Base-by-base conservation (phyloP, 2,888 invertebrate species). In the Aphidoletes aphidimyza region DNA sequence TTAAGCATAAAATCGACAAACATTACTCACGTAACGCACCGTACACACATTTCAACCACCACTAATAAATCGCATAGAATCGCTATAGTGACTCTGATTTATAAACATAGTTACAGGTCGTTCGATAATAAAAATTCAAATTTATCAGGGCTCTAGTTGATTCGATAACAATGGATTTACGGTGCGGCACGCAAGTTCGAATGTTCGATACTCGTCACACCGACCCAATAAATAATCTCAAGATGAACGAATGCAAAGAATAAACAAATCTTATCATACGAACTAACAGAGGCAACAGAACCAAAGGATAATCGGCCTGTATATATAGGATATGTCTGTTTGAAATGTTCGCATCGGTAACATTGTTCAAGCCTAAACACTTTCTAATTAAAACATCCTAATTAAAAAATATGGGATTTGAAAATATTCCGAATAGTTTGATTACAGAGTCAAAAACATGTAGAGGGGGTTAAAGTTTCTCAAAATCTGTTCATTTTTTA, bases 1-100 rank as follows among this genome's bases (percentile, higher is more conserved):
- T 69, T 69, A 69, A 69, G 69, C 69, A 30, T 30, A 69, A 69
- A 69, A 69, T 69, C 69, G 26, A 54, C 69, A 14, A 69, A 69
- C 69, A 69, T 69, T 69, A 30, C 30, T 30, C 69, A 69, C 34
- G 5, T 5, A 47, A 47, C 19, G 19, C 47, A 17, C 2, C 47
- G n/a, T 47, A 2, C 47, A 2, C 17, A 3, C 17, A 17, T 47
- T 54, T n/a, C n/a, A n/a, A 19, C 54, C 11, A 26, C 54, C 69
- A 69, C 26, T 69, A 69, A 69, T 69, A 69, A 69, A 69, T 69
- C 69, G 69, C 69, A 30, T 14, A 17, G 69, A 69, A 69, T 69
- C 30, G 34, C 69, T 69, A 34, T 69, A 69, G 69, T 69, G 69
- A 30, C 69, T 69, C 30, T 69, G 69, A 69, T 69, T 69, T 69